Base-by-base conservation (phyloP, 64 coral and sea anemone genomes). In the Hydrozoanthus tunicans region DNA sequence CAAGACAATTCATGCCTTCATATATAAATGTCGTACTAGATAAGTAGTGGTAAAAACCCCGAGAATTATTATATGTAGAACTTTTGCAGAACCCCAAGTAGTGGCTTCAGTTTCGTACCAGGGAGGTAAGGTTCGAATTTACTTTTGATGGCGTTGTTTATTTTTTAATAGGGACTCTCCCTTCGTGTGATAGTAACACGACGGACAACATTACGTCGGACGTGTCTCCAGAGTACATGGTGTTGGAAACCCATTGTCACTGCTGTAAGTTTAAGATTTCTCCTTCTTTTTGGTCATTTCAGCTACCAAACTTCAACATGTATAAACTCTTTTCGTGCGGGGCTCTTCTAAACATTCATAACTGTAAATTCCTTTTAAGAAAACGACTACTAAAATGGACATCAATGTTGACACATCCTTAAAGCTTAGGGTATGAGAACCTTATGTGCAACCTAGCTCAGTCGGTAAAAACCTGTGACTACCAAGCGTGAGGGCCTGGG, bases 221-320 rank as follows among this genome's bases (percentile, higher is more conserved):
- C 6, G 51, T 24, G 8, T 85, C 63, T 20, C 82, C 82, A 13
- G 82, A 57, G 6, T 85, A 85, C n/a, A 85, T 85, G 82, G 82
- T 85, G n/a, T 51, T 85, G 51, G 82, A 85, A 10, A 85, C 53
- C n/a, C 51, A 62, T 10, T 5, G 51, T n/a, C 4, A 70, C 53
- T 14, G 51, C 53, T 56, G 62, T 69, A 64, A 51, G 72, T 73
- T 73, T 69, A 9, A 9, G 12, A 74, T 9, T 11, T 25, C 10
- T 76, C 3, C 32, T 43, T 43, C 5, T 72, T 72, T 27, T 9
- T 72, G 69, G 23, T 25, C 69, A 72, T 7, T 52, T 51, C 6
- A 64, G 27, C 7, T 15, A 1, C 51, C 4, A 57, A 7, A 58
- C 17, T 1, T 20, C 8, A 72, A 7, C 14, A n/a, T 60, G 26